Base-by-base conservation (phyloP, 2,113 vertebrate genomes). In the Mobula birostris region DNA sequence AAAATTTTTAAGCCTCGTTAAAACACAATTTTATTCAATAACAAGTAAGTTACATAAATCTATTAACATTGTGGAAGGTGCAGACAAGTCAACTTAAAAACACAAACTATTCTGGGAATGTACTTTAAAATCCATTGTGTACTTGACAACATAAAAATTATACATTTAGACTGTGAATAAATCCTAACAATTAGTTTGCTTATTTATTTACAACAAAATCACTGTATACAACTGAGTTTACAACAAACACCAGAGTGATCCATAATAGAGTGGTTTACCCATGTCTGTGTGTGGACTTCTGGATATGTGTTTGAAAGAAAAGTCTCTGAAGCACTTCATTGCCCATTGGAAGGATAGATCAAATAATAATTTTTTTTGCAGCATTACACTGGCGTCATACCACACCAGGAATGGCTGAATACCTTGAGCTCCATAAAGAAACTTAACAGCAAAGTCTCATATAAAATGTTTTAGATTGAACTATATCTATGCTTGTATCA, bases 41-140 rank as follows among this genome's bases (percentile, higher is more conserved):
- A 98, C 97, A 95, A 97, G 96, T 96, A 95, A 97, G 97, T 97
- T 96, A 97, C 97, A 97, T 97, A 97, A 96, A 97, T 97, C 96
- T 97, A 96, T 97, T 96, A 97, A 97, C 97, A 97, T 97, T 95
- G 95, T 97, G 97, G 95, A 96, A 96, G 96, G 96, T 94, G 94
- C 95, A 96, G 94, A 93, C 95, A 97, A 96, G 96, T 97, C 96
- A 97, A 96, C 9, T 96, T 96, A 97, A 97, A 48, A 97, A 97
- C 97, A 97, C 97, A 93, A 90, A 93, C 91, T 74, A 66, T 56
- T 29, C 40, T 48, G 70, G 91, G 74, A 74, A 93, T 74, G 70
- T 56, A 93, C 95, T 95, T 95, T 96, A 96, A 96, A 96, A 97
- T 96, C 97, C 96, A 97, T 97, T 97, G 97, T 97, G 97, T 97